These are phyloP conservation scores for Phoxinus phoxinus DNA, from an alignment of 2,113 vertebrate species.

Conservation along the genomic window DNA sequence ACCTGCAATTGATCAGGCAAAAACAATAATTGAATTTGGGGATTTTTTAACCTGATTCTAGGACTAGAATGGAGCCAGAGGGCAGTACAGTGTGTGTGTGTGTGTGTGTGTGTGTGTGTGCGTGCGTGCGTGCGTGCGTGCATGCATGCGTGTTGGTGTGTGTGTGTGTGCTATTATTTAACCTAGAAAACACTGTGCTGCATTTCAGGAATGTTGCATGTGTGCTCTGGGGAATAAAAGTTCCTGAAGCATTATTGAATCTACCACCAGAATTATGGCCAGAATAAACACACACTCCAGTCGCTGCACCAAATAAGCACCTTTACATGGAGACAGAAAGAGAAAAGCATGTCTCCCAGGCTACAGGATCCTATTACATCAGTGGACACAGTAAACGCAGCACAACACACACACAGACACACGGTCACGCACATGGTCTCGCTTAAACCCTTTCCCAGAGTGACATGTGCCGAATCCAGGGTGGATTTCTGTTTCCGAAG, in stretches of 20 bases:
- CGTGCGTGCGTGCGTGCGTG: conserved; percentile 12
- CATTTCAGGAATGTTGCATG: conserved; percentile 34
- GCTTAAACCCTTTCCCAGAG: conserved; percentile 79
- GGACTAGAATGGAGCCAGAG: conserved; percentile 77
- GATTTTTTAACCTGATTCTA: conserved; percentile 51
- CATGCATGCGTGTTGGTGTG: neutral
- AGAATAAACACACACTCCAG: conserved; percentile 30
- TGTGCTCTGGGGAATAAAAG: conserved; percentile 9
- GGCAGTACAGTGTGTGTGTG: conserved; percentile 60
- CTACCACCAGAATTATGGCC: conserved; percentile 26
- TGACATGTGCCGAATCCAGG: conserved; percentile 9
- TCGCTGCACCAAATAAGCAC: conserved; percentile 17
- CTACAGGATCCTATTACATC: conserved; percentile 33
- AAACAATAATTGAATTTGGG: conserved; percentile 91
- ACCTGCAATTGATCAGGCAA: conserved; percentile 92
- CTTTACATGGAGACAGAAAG: conserved; percentile 15
- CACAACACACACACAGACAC: conserved; percentile 13
- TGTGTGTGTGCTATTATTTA: conserved; percentile 12
- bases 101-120: conserved; percentile 5
- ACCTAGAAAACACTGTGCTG: conserved; percentile 22
- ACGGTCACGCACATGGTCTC: conserved; percentile 75
- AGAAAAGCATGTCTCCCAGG: conserved; percentile 32
- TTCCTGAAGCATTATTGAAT: conserved; percentile 37
- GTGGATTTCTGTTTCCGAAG: conserved; percentile 69
- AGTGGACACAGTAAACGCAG: neutral